phyloP scores from a whole-genome alignment of 2,888 invertebrate species.

The Chrysolina haemoptera region DNA sequence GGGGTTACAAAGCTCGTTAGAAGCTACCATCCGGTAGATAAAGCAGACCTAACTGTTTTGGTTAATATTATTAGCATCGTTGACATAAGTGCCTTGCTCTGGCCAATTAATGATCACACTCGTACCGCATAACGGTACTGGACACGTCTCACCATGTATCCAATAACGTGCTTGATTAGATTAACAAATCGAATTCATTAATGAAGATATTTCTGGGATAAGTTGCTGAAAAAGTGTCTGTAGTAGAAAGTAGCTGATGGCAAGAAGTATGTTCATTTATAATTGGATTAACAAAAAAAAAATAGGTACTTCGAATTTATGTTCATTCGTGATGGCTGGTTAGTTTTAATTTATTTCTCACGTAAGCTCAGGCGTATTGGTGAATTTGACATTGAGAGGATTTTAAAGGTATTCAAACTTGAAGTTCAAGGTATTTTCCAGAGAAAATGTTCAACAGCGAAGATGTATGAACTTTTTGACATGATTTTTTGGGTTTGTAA shows the following conservation, averaged over 20 bases:
- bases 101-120: conserved; percentile 35
- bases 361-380: not conserved
- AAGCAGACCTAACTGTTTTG: conserved; percentile 3
- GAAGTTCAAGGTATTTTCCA: too few species aligned
- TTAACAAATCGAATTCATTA: conserved; percentile 36
- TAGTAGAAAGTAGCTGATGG: not conserved
- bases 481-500: too few species aligned
- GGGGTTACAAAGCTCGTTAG: conserved; percentile 2
- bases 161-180: conserved; percentile 38
- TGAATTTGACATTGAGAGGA: too few species aligned
- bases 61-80: not conserved
- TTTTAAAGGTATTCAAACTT: too few species aligned
- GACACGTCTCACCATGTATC: conserved; percentile 38
- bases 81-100: conserved; percentile 22
- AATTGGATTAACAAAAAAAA: not conserved
- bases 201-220: conserved; percentile 18
- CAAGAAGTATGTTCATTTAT: not conserved
- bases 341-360: not conserved
- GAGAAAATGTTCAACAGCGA: too few species aligned
- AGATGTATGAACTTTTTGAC: too few species aligned
- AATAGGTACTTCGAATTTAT: not conserved
- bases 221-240: not conserved
- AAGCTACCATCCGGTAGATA: not conserved
- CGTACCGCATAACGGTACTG: conserved; percentile 36
- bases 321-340: not conserved